Conservation (phyloP, 2,797 vertebrate genomes). For the Siniperca obscura region DNA sequence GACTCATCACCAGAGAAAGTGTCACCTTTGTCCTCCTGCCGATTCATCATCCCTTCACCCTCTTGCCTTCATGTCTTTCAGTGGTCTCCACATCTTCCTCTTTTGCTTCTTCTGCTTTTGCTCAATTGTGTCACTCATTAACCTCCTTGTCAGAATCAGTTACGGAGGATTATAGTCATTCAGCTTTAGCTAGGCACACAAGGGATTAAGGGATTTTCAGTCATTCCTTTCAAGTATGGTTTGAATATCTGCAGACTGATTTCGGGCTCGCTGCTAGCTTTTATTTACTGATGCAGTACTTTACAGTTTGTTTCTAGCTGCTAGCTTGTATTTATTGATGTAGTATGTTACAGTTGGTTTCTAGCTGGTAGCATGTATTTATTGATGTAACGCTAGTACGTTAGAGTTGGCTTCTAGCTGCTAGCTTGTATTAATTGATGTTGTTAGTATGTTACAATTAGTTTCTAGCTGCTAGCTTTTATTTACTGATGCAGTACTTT, state of each 20-base stretch:
- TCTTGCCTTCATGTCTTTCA: slow-evolving; percentile 48
- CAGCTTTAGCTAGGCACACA: slow-evolving; percentile 7
- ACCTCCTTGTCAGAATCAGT: slow-evolving; percentile 1
- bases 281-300: neutral
- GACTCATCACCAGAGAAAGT: slow-evolving; percentile 53
- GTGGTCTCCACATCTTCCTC: slow-evolving; percentile 48
- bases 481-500: too few species aligned
- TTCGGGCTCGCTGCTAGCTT: neutral
- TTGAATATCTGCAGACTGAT: slow-evolving; percentile 12
- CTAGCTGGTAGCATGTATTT: neutral
- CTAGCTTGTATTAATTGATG: neutral
- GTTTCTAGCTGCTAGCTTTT: neutral
- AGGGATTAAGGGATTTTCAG: neutral
- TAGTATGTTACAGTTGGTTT: neutral
- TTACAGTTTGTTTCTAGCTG: neutral
- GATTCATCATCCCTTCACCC: slow-evolving; percentile 33
- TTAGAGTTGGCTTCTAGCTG: neutral
- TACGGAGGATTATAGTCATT: neutral
- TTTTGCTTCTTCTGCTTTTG: slow-evolving; percentile 52
- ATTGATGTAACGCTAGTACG: neutral
- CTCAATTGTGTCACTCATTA: slow-evolving; percentile 28
- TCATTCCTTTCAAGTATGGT: slow-evolving; percentile 16
- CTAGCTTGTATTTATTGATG: neutral
- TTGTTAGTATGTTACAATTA: neutral
- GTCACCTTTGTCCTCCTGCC: slow-evolving; percentile 46